Evolutionary conservation across 37 sponge, comb jelly and placozoan species (phyloP).

Genomic region (Oopsacas minuta): DNA sequence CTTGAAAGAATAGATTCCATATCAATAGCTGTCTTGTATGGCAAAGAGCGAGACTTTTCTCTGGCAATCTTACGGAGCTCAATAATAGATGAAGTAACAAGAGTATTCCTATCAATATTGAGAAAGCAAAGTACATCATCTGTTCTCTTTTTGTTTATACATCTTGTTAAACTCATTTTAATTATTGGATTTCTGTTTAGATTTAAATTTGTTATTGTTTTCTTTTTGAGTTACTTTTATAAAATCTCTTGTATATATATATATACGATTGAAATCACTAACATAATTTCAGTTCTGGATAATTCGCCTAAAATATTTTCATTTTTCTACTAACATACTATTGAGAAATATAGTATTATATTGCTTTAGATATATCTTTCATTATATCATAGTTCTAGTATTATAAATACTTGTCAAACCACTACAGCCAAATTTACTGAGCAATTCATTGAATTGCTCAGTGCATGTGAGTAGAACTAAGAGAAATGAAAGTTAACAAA

Average conservation of each 20-base stretch:
- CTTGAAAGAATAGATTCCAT: not conserved
- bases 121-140: not conserved
- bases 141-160: not conserved
- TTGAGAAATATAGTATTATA: no score
- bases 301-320: no score
- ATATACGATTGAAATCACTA: no score
- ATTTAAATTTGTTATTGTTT: not conserved
- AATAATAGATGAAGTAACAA: not conserved
- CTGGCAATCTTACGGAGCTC: not conserved
- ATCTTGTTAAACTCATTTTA: not conserved
- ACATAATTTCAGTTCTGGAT: constrained; percentile 44
- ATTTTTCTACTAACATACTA: no score
- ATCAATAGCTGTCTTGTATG: constrained; percentile 2
- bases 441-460: no score
- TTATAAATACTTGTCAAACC: no score
- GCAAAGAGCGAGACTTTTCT: not conserved
- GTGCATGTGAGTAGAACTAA: no score
- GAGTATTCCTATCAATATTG: not conserved
- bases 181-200: not conserved
- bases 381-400: no score
- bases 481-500: no score
- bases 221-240: not conserved
- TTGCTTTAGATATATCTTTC: no score
- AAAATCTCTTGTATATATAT: not conserved
- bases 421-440: no score